Percentiles rank a stretch among this genome's conserved stretches.
Conservation (phyloP, 2,113 vertebrate genomes). For the Hyaena hyaena region DNA sequence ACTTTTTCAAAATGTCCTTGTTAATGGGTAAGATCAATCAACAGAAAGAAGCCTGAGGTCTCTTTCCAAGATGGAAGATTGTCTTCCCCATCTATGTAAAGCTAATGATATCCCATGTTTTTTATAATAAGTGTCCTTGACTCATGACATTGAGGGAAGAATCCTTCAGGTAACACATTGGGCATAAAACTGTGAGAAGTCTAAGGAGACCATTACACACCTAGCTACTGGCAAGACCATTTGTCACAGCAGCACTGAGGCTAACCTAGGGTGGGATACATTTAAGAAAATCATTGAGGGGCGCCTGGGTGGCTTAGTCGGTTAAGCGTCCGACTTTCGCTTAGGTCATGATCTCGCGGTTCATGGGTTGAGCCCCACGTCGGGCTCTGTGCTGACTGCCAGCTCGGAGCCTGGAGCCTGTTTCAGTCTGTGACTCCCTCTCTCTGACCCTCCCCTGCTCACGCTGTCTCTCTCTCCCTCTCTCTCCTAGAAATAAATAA, state of each 20-base stretch:
- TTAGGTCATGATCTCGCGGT: no score
- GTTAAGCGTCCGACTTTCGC: no score
- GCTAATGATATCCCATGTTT: not conserved
- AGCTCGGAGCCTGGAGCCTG: no score
- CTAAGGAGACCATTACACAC: conserved; percentile 37
- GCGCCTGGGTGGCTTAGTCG: no score
- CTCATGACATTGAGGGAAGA: conserved; percentile 42
- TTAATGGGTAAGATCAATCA: not conserved
- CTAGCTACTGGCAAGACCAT: conserved; percentile 27
- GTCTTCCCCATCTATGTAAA: conserved; percentile 26
- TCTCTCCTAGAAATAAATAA: no score
- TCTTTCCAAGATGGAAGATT: not conserved
- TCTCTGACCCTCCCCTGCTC: no score
- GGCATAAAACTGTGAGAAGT: not conserved
- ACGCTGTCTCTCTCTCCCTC: no score
- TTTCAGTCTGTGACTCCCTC: no score
- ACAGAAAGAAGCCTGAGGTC: not conserved
- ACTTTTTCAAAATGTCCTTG: not conserved
- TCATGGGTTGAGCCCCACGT: no score
- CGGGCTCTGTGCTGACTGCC: no score
- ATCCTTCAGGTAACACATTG: not conserved
- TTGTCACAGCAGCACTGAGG: conserved; percentile 25
- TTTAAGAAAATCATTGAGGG: conserved; percentile 32
- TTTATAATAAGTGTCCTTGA: conserved; percentile 40
- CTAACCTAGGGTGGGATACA: not conserved